A percentile compares a stretch with the other conserved stretches of the same genome.
Evolutionary conservation across 1,140 invertebrate species (phyloP).

Genomic region (Drosophila navojoa): DNA sequence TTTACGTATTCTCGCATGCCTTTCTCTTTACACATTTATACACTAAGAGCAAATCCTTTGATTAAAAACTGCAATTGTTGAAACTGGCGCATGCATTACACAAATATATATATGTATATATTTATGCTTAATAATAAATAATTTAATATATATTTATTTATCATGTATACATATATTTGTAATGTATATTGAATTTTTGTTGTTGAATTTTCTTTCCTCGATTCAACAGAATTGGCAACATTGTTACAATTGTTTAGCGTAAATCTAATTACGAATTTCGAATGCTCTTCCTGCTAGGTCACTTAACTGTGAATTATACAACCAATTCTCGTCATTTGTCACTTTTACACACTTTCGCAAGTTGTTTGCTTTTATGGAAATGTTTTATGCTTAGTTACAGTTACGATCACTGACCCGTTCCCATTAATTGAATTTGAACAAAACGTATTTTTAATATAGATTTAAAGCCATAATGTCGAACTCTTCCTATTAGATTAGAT

Average conservation of each 20-base stretch:
- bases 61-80: conserved; percentile 46
- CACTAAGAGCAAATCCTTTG: conserved; percentile 50
- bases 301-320: conserved; percentile 41
- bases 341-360: conserved; percentile 25
- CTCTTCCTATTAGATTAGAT: conserved; percentile 13
- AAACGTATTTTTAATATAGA: neutral
- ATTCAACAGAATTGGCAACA: conserved; percentile 70
- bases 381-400: conserved; percentile 1
- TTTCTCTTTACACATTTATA: conserved; percentile 28
- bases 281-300: conserved; percentile 18
- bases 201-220: conserved; percentile 33
- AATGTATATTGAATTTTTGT: conserved; percentile 52
- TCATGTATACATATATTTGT: conserved; percentile 44
- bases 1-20: conserved; percentile 42
- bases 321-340: conserved; percentile 42
- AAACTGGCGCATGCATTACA: conserved; percentile 45
- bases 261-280: conserved; percentile 60
- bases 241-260: conserved; percentile 61
- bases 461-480: conserved; percentile 2
- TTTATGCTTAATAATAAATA: conserved; percentile 67
- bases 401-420: neutral
- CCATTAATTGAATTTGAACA: neutral
- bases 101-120: conserved; percentile 34
- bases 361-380: conserved; percentile 2
- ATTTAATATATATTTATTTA: conserved; percentile 56